Evolutionary conservation across 2,113 vertebrate species (phyloP), one percentile per base, ranked within the genome.

Genomic region (Scomber japonicus): DNA sequence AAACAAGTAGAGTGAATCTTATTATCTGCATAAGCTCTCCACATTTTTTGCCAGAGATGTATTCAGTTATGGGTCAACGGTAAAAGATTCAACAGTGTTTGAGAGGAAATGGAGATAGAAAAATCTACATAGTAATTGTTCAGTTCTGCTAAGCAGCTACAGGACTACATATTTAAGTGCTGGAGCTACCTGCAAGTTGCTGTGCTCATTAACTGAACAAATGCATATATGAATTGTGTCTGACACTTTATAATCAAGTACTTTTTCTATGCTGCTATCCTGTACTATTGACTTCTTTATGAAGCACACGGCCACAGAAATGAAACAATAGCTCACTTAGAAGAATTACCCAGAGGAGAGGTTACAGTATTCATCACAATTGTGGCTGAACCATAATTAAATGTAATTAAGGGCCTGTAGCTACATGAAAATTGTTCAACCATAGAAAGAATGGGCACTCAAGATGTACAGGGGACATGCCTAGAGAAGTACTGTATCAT

Each of bases 391-490:
- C 78, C 73, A 69, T 84, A 88, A 93, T 89, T 91, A 86, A 81
- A 86, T 75, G 30, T 81, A 88, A 91, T 91, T 87, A 83, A 71
- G 13, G n/a, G 88, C 81, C 80, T 82, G 79, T 83, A 83, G 84
- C 84, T 72, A 61, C 64, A 82, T 71, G 79, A 73, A 89, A 88
- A 73, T 50, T 82, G 73, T 69, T 86, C 55, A 64, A 62, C 60
- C 78, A 45, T 49, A 69, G 71, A 63, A 15, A 61, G 65, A 77
- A 79, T 24, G 40, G 35, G 45, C 19, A 72, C 72, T 75, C 40
- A 75, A 81, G 49, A 67, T 75, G 76, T 63, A 56, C 55, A 79
- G 27, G 69, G 24, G 48, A 86, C 65, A 80, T 13, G 57, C 74
- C 44, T 59, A 15, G 66, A 78, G 11, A 63, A 60, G 63, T 44